A percentile compares a stretch with the other conserved stretches of the same genome.
Conservation (phyloP, 2,797 vertebrate genomes). For the Meda fulgida region DNA sequence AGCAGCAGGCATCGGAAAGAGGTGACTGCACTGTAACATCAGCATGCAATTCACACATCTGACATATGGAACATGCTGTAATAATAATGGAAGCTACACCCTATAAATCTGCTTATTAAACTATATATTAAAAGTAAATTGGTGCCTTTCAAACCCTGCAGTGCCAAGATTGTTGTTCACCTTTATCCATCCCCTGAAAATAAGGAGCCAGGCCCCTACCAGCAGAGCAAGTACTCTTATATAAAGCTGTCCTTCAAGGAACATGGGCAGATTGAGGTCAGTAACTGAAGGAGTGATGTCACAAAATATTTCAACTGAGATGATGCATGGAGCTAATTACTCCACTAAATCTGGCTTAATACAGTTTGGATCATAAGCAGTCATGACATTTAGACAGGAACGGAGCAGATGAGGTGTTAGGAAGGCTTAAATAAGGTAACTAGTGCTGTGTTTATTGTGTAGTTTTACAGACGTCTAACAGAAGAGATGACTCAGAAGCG, state of each 20-base stretch:
- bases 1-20: slow-evolving; percentile 95
- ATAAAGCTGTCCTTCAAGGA: slow-evolving; percentile 97
- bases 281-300: slow-evolving; percentile 7
- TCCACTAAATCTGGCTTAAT: slow-evolving; percentile 26
- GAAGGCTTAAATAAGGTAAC: not conserved
- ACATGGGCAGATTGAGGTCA: slow-evolving; percentile 96
- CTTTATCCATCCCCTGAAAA: slow-evolving; percentile 83
- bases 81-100: not conserved
- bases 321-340: slow-evolving; percentile 2
- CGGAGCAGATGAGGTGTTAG: not conserved
- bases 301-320: slow-evolving; percentile 9
- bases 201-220: slow-evolving; percentile 95
- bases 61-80: not conserved
- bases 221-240: slow-evolving; percentile 91
- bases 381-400: not conserved
- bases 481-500: slow-evolving; percentile 94
- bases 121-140: not conserved
- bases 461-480: slow-evolving; percentile 93
- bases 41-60: not conserved
- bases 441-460: slow-evolving; percentile 30
- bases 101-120: not conserved
- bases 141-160: slow-evolving; percentile 62
- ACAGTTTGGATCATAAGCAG: not conserved
- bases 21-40: slow-evolving; percentile 73
- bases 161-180: slow-evolving; percentile 97